These are phyloP conservation scores for Euzophera pinguis DNA, from an alignment of 2,888 invertebrate species.

Conservation along the genomic window DNA sequence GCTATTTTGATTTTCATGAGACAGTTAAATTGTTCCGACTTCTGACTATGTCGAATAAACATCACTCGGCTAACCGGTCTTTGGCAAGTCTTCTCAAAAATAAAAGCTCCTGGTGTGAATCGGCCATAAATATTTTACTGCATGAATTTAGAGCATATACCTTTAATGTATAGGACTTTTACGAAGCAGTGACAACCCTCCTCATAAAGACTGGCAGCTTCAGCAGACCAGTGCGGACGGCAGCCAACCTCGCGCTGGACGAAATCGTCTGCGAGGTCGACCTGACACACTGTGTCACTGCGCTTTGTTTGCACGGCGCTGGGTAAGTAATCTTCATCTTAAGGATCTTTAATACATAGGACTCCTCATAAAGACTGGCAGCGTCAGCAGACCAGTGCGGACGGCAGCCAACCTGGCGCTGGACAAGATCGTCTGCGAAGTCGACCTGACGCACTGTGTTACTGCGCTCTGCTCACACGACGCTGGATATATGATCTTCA, in stretches of 20 bases:
- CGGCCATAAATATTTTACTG: too few species aligned
- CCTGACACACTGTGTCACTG: slow-evolving; percentile 75
- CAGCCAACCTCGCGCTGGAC: slow-evolving; percentile 85
- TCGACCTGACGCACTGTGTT: slow-evolving; percentile 78
- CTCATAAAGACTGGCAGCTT: slow-evolving; percentile 86
- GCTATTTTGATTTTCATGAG: too few species aligned
- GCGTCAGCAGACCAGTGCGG: slow-evolving; percentile 86
- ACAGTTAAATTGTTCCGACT: too few species aligned
- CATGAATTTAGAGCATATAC: too few species aligned
- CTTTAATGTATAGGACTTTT: slow-evolving; percentile 79
- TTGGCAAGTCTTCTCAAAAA: too few species aligned
- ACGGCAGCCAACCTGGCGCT: slow-evolving; percentile 87
- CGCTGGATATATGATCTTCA: slow-evolving; percentile 36
- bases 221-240: slow-evolving; percentile 86
- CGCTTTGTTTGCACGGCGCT: slow-evolving; percentile 66
- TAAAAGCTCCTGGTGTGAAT: too few species aligned
- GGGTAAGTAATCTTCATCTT: slow-evolving; percentile 32
- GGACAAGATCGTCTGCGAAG: slow-evolving; percentile 83
- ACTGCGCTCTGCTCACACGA: slow-evolving; percentile 72
- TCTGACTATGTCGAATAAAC: too few species aligned
- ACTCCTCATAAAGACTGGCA: slow-evolving; percentile 85
- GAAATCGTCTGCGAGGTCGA: slow-evolving; percentile 84
- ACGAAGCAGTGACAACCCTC: slow-evolving; percentile 82
- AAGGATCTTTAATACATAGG: slow-evolving; percentile 62
- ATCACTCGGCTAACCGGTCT: too few species aligned